phyloP scores from a whole-genome alignment of 2,113 vertebrate genomes.

The Gopherus evgoodei region DNA sequence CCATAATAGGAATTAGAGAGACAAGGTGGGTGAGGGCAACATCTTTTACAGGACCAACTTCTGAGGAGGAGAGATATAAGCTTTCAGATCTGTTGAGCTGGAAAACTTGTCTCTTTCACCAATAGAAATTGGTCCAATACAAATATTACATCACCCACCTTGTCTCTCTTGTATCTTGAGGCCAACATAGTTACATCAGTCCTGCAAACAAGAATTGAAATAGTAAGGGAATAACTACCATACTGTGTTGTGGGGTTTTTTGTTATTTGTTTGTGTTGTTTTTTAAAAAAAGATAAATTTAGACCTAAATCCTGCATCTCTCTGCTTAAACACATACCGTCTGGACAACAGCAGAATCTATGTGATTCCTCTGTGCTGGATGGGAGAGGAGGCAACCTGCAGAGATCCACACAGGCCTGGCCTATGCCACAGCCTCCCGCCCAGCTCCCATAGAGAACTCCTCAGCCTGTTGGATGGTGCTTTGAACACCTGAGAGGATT shows the following conservation, averaged over 20 bases:
- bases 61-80: not conserved
- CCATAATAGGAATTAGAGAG: not conserved
- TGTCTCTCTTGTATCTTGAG: not conserved
- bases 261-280: too few relatives aligned
- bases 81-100: not conserved
- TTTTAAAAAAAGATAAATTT: not conserved
- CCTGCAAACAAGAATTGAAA: not conserved
- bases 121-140: not conserved
- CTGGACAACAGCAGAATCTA: not conserved
- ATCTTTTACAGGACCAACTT: not conserved
- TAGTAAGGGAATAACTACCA: not conserved
- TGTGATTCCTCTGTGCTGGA: accelerated
- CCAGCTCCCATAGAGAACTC: not conserved
- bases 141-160: not conserved
- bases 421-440: not conserved
- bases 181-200: not conserved
- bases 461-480: not conserved
- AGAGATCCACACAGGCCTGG: accelerated
- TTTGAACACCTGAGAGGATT: not conserved
- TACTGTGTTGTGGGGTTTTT: accelerated
- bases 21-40: not conserved
- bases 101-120: not conserved
- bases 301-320: not conserved
- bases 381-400: not conserved
- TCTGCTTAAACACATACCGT: accelerated